Evolutionary conservation across 2,113 vertebrate species (phyloP).

Genomic region (Mus spicilegus): DNA sequence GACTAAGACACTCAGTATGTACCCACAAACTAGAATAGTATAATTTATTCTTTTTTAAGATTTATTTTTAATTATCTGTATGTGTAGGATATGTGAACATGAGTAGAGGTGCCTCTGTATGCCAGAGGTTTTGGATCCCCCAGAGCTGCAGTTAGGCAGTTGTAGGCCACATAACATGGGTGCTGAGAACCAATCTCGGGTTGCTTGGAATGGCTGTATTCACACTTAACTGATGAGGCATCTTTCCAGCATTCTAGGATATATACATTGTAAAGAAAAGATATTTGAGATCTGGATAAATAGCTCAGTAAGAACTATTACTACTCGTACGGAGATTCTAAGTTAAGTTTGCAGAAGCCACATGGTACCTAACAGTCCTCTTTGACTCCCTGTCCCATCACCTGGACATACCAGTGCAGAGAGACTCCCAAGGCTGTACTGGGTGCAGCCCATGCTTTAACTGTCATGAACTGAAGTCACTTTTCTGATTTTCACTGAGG

Average conservation of each 20-base stretch:
- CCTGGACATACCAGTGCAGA: background rate
- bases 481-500: background rate
- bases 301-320: background rate
- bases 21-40: background rate
- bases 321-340: background rate
- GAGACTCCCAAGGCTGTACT: background rate
- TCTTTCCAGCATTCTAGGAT: background rate
- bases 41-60: background rate
- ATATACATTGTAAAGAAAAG: background rate
- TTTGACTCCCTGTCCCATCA: background rate
- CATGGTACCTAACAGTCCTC: background rate
- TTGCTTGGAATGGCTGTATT: background rate
- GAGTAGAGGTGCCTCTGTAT: background rate
- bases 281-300: background rate
- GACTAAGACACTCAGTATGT: background rate
- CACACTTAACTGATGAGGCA: background rate
- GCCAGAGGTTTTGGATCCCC: background rate
- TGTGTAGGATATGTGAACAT: background rate
- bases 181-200: background rate
- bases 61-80: background rate
- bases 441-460: background rate
- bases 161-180: background rate
- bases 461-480: background rate
- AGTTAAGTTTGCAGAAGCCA: background rate
- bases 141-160: background rate